Evolutionary conservation across 1,140 invertebrate species (phyloP).

Genomic region (Drosophila micromelanica): DNA sequence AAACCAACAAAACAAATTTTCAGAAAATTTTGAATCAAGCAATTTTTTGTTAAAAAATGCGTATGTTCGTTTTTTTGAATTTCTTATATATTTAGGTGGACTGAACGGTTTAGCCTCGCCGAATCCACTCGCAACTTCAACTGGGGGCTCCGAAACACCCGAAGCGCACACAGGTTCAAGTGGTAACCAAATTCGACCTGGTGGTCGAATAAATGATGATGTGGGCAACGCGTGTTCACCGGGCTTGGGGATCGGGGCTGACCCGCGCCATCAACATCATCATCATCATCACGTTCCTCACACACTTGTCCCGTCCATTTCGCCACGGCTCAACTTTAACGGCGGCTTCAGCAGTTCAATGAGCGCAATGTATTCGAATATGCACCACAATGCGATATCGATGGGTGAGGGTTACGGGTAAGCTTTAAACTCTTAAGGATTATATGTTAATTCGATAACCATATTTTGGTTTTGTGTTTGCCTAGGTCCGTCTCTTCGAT

Average conservation of each 20-base stretch:
- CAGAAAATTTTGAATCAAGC: too few species aligned
- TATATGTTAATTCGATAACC: too few species aligned
- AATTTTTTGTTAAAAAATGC: too few species aligned
- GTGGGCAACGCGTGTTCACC: slow-evolving; percentile 19
- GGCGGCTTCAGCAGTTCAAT: slow-evolving; percentile 71
- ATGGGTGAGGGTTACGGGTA: slow-evolving; percentile 81
- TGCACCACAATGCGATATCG: slow-evolving; percentile 73
- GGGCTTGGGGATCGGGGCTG: slow-evolving; percentile 30
- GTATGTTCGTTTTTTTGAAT: too few species aligned
- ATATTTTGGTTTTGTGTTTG: neutral
- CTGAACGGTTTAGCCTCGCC: slow-evolving; percentile 49
- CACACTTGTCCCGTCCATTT: slow-evolving; percentile 64
- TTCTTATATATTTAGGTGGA: slow-evolving; percentile 26
- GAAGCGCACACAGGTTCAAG: slow-evolving; percentile 26
- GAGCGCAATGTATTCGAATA: slow-evolving; percentile 80
- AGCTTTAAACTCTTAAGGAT: too few species aligned
- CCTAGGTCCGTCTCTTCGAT: slow-evolving; percentile 68
- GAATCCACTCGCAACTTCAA: slow-evolving; percentile 25
- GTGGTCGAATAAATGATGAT: slow-evolving; percentile 18
- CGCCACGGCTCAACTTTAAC: slow-evolving; percentile 78
- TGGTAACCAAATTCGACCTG: slow-evolving; percentile 11
- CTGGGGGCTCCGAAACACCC: slow-evolving; percentile 23
- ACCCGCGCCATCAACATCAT: slow-evolving; percentile 1
- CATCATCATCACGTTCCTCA: slow-evolving; percentile 45
- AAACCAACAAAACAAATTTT: too few species aligned